Conservation (phyloP, 92 coral and sea anemone species). For the Zoanthus sociatus region DNA sequence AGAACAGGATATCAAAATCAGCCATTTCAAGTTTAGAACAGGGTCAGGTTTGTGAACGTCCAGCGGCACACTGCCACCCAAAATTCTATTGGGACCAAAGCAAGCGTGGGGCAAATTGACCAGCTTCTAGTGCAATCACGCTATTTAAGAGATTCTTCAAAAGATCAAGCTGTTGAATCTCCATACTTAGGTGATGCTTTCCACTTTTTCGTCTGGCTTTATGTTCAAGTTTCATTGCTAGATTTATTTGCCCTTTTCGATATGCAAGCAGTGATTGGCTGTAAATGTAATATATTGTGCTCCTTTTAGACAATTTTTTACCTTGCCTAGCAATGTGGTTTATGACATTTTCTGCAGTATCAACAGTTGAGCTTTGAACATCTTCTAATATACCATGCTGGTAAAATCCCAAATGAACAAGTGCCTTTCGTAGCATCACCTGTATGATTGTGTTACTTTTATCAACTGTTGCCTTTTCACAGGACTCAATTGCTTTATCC, state of each 20-base stretch:
- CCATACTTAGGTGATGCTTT: neutral
- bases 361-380: constrained; percentile 35
- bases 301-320: constrained; percentile 32
- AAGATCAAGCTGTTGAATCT: constrained; percentile 55
- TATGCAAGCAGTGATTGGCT: neutral
- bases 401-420: constrained; percentile 53
- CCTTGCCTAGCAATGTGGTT: constrained; percentile 8
- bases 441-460: constrained; percentile 39
- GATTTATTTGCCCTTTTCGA: neutral
- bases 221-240: constrained; percentile 43
- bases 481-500: constrained; percentile 29
- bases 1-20: no score
- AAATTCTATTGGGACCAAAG: no score
- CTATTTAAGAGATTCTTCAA: constrained; percentile 40
- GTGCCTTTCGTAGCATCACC: constrained; percentile 51
- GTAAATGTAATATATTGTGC: constrained; percentile 6
- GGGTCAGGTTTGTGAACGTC: no score
- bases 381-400: constrained; percentile 65
- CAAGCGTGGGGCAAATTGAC: no score
- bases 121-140: no score
- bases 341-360: constrained; percentile 45
- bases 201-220: constrained; percentile 47
- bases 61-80: no score
- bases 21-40: no score
- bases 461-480: constrained; percentile 48